Evolutionary conservation across 2,113 vertebrate species (phyloP), one percentile per base, ranked within the genome.

Genomic region (Turnix velox): DNA sequence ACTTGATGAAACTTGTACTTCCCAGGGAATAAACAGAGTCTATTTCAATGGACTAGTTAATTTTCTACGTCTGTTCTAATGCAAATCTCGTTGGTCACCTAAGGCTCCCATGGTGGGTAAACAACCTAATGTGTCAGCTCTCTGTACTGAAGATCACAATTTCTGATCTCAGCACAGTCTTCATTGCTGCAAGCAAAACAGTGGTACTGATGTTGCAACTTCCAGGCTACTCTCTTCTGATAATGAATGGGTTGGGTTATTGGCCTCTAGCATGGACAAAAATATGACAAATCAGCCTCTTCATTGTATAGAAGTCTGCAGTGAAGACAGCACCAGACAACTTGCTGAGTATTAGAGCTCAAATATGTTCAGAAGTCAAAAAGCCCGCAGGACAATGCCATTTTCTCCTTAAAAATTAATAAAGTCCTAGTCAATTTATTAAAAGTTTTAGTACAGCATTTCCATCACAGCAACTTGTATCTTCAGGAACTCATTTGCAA

Each of bases 331-430:
- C 85, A 86, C 85, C 66, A 54, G 86, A 95, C 94, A 96, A 96
- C 92, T 97, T 95, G 95, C 96, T 95, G 95, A 96, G 80, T 74
- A 93, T 89, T 61, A 76, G 80, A 95, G 92, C 82, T 95, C 55
- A 87, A 94, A 93, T 82, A 88, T 37, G 71, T 83, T 94, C 77
- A 88, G 84, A 97, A 97, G 94, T 97, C 58, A 28, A 94, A 83
- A 96, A 97, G 87, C 95, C 84, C 25, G 3, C 3, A 93, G 86
- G 95, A 92, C 63, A 65, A 95, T 84, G 91, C 84, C 95, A 95
- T 95, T 96, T 96, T 82, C 94, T 83, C 88, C 88, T 52, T 89
- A 78, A 51, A 76, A 86, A 86, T 69, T 93, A 95, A 95, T 95
- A 95, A 94, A 84, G 87, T 87, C 88, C 91, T 55, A 57, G 86